These are phyloP conservation scores for Ceratina calcarata DNA, from an alignment of 1,140 invertebrate species.

Conservation along the genomic window DNA sequence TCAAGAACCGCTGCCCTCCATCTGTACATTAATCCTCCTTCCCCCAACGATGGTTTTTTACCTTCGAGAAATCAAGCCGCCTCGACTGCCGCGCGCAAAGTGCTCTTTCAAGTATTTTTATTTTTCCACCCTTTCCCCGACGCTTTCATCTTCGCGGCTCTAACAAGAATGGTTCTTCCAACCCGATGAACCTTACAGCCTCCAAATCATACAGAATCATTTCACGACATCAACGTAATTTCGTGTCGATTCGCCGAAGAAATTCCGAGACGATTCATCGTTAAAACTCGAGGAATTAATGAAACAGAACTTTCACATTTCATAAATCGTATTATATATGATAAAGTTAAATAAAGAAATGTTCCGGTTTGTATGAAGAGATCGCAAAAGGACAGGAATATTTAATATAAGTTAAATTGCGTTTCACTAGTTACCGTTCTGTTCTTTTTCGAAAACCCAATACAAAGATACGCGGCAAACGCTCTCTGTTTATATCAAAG, in stretches of 20 bases:
- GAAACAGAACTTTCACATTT: not conserved
- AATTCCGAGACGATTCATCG: not conserved
- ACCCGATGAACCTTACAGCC: not conserved
- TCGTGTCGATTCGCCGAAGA: not conserved
- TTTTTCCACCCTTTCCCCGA: not conserved
- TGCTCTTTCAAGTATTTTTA: slow-evolving; percentile 38
- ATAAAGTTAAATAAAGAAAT: not conserved
- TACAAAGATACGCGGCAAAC: not conserved
- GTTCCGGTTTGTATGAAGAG: not conserved
- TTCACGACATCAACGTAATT: too few species aligned
- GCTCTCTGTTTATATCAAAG: slow-evolving; percentile 3
- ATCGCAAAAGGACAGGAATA: not conserved
- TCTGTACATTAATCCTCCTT: slow-evolving; percentile 20
- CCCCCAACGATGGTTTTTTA: slow-evolving; percentile 19
- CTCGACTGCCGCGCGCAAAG: slow-evolving; percentile 1
- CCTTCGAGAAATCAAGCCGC: slow-evolving; percentile 24
- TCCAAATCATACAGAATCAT: too few species aligned
- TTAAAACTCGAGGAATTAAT: not conserved
- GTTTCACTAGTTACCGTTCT: not conserved
- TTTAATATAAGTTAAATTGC: not conserved
- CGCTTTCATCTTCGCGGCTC: slow-evolving; percentile 16
- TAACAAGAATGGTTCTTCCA: slow-evolving; percentile 3
- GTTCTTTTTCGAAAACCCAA: not conserved
- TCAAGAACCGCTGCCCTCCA: slow-evolving; percentile 1
- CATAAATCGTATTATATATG: not conserved